Base-by-base conservation (phyloP, 1,140 invertebrate species). In the Trigoniulus corallinus region DNA sequence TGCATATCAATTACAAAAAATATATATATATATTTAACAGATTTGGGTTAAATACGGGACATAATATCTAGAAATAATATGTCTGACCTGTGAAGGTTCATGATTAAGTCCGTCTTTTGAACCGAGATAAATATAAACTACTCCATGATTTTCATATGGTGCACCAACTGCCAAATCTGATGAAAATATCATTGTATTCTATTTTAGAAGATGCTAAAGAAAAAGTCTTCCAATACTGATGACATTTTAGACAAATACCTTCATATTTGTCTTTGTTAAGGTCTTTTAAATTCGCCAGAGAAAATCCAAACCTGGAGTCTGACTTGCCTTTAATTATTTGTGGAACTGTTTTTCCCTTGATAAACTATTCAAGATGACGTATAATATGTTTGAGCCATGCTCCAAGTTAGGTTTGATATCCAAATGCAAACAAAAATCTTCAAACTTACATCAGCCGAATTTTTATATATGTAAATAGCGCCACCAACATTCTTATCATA, bases 41-140 rank as follows among this genome's bases (percentile, higher is more conserved):
- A 44, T 7, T n/a, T n/a, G 42, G 7, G 7, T 44, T 44, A 44
- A 49, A 52, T n/a, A 51, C 37, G n/a, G 24, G 25, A 23, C 10
- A 18, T 20, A 44, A 12, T 12, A 47, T 41, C 15, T 18, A 46
- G 12, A 40, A 45, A 48, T n/a, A 4, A 12, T 18, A n/a, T 50
- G 15, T 15, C 10, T 22, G 66, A 80, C 77, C 68, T 89, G 87
- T 41, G 83, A 80, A 1, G 82, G 81, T 63, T 80, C 78, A 3
- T 64, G 63, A 43, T 78, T 76, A 1, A 92, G 68, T 1, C 87
- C 86, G 56, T 77, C 72, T 43, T 71, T 74, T 24, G 80, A 78
- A 4, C 88, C 88, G 52, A 92, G 68, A 68, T 82, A 89, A 57
- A 95, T 84, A 61, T 89, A 93, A 41, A 95, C 80, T 2, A 80